A percentile compares a stretch with the other conserved stretches of the same genome.
Evolutionary conservation across 2,113 vertebrate genomes (phyloP).

Genomic region (Microtus oregoni): DNA sequence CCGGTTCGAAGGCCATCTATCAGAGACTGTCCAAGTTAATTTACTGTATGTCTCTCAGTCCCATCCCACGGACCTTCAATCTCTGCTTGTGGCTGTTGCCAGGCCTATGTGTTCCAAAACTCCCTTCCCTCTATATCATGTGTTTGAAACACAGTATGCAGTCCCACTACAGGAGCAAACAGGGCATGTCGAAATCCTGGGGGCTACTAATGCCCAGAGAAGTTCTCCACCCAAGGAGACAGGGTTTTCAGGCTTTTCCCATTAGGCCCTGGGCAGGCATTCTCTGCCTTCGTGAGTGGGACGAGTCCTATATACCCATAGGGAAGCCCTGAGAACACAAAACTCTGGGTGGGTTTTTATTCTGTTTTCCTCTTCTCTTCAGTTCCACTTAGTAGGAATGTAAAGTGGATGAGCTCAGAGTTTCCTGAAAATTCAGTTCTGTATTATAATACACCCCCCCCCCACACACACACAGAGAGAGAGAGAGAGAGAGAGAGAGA

Average conservation of each 20-base stretch:
- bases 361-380: neutral
- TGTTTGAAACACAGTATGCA: neutral
- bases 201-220: too few species aligned
- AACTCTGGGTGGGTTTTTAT: neutral
- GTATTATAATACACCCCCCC: rapidly evolving
- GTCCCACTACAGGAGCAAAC: neutral
- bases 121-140: neutral
- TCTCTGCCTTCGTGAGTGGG: neutral
- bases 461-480: neutral
- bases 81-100: neutral
- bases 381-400: neutral
- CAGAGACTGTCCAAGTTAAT: neutral
- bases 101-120: neutral
- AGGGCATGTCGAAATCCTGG: neutral
- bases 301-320: neutral
- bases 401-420: neutral
- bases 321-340: neutral
- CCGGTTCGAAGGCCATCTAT: neutral
- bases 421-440: neutral
- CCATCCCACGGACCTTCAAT: too few species aligned
- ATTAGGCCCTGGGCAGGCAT: neutral
- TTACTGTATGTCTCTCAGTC: rapidly evolving
- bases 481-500: too few species aligned
- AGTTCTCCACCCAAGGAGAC: neutral
- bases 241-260: neutral